phyloP scores from a whole-genome alignment of 2,113 vertebrate species.

The Zosterops lateralis region DNA sequence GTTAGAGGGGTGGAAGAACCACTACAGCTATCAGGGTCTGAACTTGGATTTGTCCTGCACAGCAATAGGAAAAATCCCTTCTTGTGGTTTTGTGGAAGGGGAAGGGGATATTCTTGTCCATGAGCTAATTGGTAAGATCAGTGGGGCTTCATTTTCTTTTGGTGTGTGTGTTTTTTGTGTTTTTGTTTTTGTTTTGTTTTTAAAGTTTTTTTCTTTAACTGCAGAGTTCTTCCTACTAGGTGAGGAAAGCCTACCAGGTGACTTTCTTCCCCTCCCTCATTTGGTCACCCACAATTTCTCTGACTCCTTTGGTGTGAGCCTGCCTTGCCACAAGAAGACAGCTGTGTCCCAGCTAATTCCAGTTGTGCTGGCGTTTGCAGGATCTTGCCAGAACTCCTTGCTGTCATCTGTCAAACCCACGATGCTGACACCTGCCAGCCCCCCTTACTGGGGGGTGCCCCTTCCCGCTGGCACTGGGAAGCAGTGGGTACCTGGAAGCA shows the following conservation, averaged over 20 bases:
- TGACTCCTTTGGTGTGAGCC: not conserved
- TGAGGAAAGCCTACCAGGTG: not conserved
- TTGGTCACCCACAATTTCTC: no score
- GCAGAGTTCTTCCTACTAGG: not conserved
- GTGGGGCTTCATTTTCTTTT: no score
- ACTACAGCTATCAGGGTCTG: not conserved
- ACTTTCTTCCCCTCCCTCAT: not conserved
- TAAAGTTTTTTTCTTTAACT: not conserved
- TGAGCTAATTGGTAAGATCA: not conserved
- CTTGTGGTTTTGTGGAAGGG: fast-evolving
- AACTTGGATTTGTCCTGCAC: not conserved
- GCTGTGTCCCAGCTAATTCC: fast-evolving
- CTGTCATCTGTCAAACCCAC: fast-evolving
- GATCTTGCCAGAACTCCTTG: not conserved
- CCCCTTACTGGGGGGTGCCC: not conserved
- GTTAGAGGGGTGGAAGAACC: not conserved
- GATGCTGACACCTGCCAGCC: not conserved
- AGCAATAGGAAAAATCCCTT: not conserved
- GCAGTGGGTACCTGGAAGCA: fast-evolving
- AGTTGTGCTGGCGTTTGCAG: not conserved
- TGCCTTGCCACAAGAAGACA: fast-evolving
- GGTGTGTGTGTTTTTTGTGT: not conserved
- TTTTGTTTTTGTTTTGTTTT: no score
- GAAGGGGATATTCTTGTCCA: not conserved
- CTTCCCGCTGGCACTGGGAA: not conserved